Conservation (phyloP, 1,140 invertebrate genomes). For the Andrena cerasifolii region DNA sequence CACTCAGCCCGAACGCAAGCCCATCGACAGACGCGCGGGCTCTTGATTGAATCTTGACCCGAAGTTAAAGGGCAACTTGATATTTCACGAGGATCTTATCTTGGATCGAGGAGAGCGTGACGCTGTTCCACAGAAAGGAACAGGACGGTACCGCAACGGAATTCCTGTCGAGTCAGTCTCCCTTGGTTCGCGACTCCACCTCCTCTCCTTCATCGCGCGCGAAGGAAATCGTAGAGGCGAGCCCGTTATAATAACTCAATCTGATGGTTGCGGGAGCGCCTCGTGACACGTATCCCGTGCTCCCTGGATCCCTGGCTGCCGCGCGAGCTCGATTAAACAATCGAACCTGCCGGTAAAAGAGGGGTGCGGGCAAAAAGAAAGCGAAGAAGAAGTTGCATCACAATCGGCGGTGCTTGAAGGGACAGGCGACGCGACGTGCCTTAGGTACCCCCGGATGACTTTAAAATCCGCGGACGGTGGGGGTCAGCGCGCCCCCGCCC, state of each 20-base stretch:
- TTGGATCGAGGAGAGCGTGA: not conserved
- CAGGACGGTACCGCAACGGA: not conserved
- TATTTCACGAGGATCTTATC: conserved; percentile 24
- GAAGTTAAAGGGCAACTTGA: conserved; percentile 9
- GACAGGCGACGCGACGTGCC: conserved; percentile 1
- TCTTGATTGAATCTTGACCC: not conserved
- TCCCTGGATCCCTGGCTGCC: not conserved
- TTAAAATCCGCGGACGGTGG: conserved; percentile 24
- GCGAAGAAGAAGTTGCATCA: conserved; percentile 17
- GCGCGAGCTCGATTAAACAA: not conserved
- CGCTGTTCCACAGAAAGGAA: conserved; percentile 8
- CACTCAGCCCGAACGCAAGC: not conserved
- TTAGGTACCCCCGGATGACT: conserved; percentile 3
- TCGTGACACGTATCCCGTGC: conserved; percentile 1
- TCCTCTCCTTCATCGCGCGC: not conserved
- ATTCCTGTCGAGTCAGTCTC: conserved; percentile 6
- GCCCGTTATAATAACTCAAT: conserved; percentile 26
- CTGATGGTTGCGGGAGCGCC: not conserved
- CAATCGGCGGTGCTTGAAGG: not conserved
- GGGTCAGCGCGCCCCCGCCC: not conserved
- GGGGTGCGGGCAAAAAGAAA: conserved; percentile 1
- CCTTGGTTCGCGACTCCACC: not conserved
- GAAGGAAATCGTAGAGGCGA: not conserved
- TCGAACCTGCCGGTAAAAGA: not conserved
- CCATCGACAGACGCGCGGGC: not conserved